Evolutionary conservation across 2,113 vertebrate species (phyloP), one percentile per base, ranked within the genome.

Genomic region (Carassius auratus): DNA sequence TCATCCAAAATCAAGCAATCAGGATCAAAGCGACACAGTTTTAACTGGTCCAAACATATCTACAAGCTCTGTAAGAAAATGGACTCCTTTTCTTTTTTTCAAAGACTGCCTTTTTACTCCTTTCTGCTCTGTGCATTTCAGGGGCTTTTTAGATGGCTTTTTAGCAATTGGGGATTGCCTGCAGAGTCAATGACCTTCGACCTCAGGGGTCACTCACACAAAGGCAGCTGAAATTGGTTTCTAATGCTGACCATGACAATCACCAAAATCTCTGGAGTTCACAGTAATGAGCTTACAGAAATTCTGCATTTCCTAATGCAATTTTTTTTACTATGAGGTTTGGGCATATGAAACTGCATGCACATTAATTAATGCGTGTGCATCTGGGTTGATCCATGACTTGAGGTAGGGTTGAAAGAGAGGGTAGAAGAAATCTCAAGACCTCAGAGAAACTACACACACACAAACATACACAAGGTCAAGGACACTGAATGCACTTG

Each of bases 101-200:
- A 77, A 45, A 45, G 26, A 30, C 36, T 13, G 14, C 23, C 8
- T 26, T 48, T 66, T 21, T 26, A 48, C 38, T 17, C n/a, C 78
- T 64, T 5, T 48, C 8, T 66, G 38, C 62, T 66, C 21, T 62
- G 76, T 89, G 88, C 77, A 85, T 84, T 77, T 81, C 68, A 62
- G 88, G 71, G 48, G 87, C 84, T 89, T 91, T 91, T 89, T 86
- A 86, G 66, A 79, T 13, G 55, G 89, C 91, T 92, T 91, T 86
- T 94, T 91, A 92, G 92, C 90, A 88, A 57, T 85, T 87, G 86
- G 91, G 92, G 93, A 95, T 94, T 93, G 91, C 88, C 91, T 89
- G 89, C 85, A 89, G 84, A 92, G 93, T 93, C 88, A 61, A 59
- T 90, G 88, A 93, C 92, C 93, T 90, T 86, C 90, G 92, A 92